Evolutionary conservation across 1,140 invertebrate species (phyloP), one percentile per base, ranked within the genome.

Genomic region (Drosophila triauraria): DNA sequence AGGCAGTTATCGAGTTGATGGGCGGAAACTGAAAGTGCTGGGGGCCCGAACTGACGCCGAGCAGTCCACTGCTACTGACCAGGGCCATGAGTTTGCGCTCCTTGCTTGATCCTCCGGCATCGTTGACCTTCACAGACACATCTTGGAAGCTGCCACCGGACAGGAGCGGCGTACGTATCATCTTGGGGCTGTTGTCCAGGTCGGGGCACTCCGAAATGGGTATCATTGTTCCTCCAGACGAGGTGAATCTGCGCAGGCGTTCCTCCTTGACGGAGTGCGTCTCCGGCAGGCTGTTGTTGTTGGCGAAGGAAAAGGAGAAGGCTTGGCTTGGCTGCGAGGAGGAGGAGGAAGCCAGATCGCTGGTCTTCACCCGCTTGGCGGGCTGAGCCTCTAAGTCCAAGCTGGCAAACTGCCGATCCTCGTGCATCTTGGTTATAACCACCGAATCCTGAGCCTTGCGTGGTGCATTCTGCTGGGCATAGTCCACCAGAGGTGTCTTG

Each of bases 401-500:
- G 20, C 27, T 20, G 4, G 43, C 20, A 25, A 85, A 81, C 15
- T 78, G 83, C 0, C 85, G 78, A 80, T 92, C 90, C 48, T 92
- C 91, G 54, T 92, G 91, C 91, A 92, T 91, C 77, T 92, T 92
- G 0, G 91, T 92, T 3, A 92, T 92, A 0, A 92, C 83, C 23
- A 92, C 91, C 17, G 85, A 79, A n/a, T 85, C 84, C 30, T 86
- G 77, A 0, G 91, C 63, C 54, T 91, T 91, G 8, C 71, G 63
- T 0, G 82, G 80, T 2, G 80, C 77, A 44, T 50, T 81, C 50
- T 84, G 81, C 35, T 76, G 72, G 0, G 86, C 84, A 25, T 87
- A 92, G 56, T 97, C 96, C n/a, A 97, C 95, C 27, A 97, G 92
- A 35, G 96, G 94, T 9, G 96, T 97, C 76, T 96, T 96, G 3